phyloP scores from a whole-genome alignment of 2,113 vertebrate species.

The Platichthys flesus region DNA sequence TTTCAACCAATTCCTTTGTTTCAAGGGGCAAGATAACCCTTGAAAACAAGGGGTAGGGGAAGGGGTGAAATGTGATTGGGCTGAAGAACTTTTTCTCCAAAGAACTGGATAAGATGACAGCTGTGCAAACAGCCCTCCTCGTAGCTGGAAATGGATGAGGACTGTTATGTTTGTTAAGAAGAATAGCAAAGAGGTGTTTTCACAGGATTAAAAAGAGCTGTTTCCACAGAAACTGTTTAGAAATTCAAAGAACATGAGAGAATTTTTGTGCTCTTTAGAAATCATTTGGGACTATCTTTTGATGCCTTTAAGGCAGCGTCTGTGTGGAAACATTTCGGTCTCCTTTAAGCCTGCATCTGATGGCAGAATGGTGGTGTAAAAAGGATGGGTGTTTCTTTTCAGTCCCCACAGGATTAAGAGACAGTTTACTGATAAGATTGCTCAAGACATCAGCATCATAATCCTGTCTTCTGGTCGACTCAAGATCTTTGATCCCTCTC shows the following conservation, averaged over 20 bases:
- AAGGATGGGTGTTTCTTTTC: conserved; percentile 30
- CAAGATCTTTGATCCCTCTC: conserved; percentile 61
- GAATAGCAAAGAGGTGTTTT: conserved; percentile 3
- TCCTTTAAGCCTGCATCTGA: conserved; percentile 29
- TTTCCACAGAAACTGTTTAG: conserved; percentile 18
- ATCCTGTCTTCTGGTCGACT: conserved; percentile 61
- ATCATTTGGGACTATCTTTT: conserved; percentile 39
- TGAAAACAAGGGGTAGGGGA: no score
- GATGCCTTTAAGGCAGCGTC: conserved; percentile 28
- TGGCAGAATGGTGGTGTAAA: conserved; percentile 11
- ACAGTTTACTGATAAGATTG: conserved; percentile 63
- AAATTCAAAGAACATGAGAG: conserved; percentile 48
- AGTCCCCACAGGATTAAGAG: conserved; percentile 48
- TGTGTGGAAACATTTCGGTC: conserved; percentile 36
- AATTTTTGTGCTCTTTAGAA: conserved; percentile 46
- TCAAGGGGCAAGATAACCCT: no score
- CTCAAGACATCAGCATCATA: conserved; percentile 36
- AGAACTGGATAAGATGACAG: neutral
- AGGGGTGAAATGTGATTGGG: no score
- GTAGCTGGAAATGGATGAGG: neutral
- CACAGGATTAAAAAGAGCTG: conserved; percentile 1
- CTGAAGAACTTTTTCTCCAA: neutral
- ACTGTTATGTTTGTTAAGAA: conserved; percentile 25
- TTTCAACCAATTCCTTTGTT: no score
- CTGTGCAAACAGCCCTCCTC: neutral